A percentile compares a stretch with the other conserved stretches of the same genome.
phyloP scores from a whole-genome alignment of 1,140 invertebrate species.

The Lutraria rhynchaena region DNA sequence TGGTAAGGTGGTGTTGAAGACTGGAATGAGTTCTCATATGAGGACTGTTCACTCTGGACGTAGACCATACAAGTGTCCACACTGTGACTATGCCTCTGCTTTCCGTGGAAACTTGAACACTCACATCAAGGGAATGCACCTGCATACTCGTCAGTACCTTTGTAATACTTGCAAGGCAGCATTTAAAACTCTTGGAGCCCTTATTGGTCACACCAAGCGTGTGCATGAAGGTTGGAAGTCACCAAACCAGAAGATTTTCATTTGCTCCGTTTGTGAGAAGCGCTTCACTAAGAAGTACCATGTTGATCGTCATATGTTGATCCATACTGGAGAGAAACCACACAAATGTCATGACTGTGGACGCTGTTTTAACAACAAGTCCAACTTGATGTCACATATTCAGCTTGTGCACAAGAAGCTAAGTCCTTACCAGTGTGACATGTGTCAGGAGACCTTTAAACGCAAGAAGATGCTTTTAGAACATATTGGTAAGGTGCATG shows the following conservation, averaged over 20 bases:
- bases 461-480: slow-evolving; percentile 78
- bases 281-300: slow-evolving; percentile 81
- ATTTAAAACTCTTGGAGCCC: slow-evolving; percentile 79
- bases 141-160: slow-evolving; percentile 79
- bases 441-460: slow-evolving; percentile 80
- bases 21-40: slow-evolving; percentile 80
- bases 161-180: slow-evolving; percentile 79
- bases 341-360: slow-evolving; percentile 80
- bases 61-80: slow-evolving; percentile 79
- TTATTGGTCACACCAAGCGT: slow-evolving; percentile 79
- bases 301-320: slow-evolving; percentile 79
- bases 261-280: slow-evolving; percentile 80
- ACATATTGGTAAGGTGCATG: slow-evolving; percentile 79
- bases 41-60: slow-evolving; percentile 78
- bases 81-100: slow-evolving; percentile 79
- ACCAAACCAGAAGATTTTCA: slow-evolving; percentile 80
- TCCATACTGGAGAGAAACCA: slow-evolving; percentile 80
- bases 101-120: slow-evolving; percentile 80
- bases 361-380: slow-evolving; percentile 79
- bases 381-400: slow-evolving; percentile 80
- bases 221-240: slow-evolving; percentile 81
- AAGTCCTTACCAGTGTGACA: slow-evolving; percentile 79
- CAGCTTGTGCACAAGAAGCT: slow-evolving; percentile 79
- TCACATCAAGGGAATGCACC: slow-evolving; percentile 80
- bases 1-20: slow-evolving; percentile 80